Base-by-base conservation (phyloP, 2,113 vertebrate genomes). In the Peromyscus polionotus region DNA sequence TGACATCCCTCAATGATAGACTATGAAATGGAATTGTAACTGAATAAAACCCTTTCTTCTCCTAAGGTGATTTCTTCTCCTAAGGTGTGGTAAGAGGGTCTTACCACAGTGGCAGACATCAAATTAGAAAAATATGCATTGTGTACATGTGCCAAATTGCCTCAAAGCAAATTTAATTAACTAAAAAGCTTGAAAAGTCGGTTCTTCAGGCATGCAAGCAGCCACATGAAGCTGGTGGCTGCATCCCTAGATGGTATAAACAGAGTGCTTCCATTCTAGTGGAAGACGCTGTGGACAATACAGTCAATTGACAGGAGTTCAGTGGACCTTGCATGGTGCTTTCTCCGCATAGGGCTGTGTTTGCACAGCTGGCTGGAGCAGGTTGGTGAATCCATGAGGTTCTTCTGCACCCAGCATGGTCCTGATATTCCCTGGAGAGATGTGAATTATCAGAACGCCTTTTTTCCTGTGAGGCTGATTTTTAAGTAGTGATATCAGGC, bases 311-410 rank as follows among this genome's bases (percentile, higher is more conserved):
- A 89, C 12, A 0, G 36, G 57, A 70, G 16, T 11, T 16, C 6
- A 45, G 67, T 61, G 42, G 63, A 36, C 9, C n/a, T 11, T 24
- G 87, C 22, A 24, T 48, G 42, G 13, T 33, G 54, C 31, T 28
- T 4, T n/a, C 16, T 1, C 39, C 33, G 20, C 10, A 12, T 0
- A 3, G 57, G 39, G 26, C 4, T 67, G n/a, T 24, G 12, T 72
- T 45, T 42, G 33, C n/a, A 7, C 57, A 72, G 33, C 24, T 24
- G 54, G 12, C 42, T 1, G 3, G 65, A 73, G 16, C 48, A 22
- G 48, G 39, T 0, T 22, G 90, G 36, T 63, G 39, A 76, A 31
- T 31, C 16, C 24, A 7, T 0, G 0, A 24, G 20, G 1, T 54
- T 28, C 24, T 67, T 42, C 48, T 20, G 45, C 14, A 20, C 57